These are phyloP conservation scores for Sisyra nigra DNA, from an alignment of 2,888 invertebrate species.

Conservation along the genomic window DNA sequence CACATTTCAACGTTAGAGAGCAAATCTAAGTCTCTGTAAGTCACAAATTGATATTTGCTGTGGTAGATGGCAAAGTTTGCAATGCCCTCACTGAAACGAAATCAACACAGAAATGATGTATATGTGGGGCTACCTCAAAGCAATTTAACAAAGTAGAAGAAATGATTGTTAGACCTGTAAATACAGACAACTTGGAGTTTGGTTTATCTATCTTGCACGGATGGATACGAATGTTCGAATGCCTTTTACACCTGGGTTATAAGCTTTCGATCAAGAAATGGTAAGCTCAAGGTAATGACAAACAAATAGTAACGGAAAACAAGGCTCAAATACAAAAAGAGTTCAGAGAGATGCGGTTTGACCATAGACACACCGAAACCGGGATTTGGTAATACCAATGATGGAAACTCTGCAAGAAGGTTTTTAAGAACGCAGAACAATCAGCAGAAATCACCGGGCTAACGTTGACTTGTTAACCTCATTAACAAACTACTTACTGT, in stretches of 20 bases:
- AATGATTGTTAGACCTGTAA: conserved; percentile 8
- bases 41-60: conserved; percentile 15
- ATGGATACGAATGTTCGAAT: conserved; percentile 20
- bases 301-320: conserved; percentile 12
- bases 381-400: conserved; percentile 15
- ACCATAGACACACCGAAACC: conserved; percentile 14
- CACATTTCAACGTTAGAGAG: no score
- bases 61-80: conserved; percentile 18
- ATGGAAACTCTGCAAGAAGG: conserved; percentile 15
- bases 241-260: conserved; percentile 17
- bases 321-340: conserved; percentile 11
- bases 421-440: conserved; percentile 14
- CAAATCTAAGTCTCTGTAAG: conserved; percentile 1
- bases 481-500: conserved; percentile 15
- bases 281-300: conserved; percentile 17
- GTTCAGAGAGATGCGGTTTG: no score
- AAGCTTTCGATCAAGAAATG: conserved; percentile 17
- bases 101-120: conserved; percentile 13
- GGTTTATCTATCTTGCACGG: conserved; percentile 18
- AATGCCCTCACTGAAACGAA: conserved; percentile 13
- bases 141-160: conserved; percentile 14
- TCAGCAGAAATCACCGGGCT: conserved; percentile 17
- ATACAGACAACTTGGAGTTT: conserved; percentile 12
- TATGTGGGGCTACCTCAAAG: conserved; percentile 13
- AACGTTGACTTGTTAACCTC: conserved; percentile 14